A percentile compares a stretch with the other conserved stretches of the same genome.
These are phyloP conservation scores for Steinernema hermaphroditum DNA, from an alignment of 2,888 invertebrate species.

Conservation along the genomic window DNA sequence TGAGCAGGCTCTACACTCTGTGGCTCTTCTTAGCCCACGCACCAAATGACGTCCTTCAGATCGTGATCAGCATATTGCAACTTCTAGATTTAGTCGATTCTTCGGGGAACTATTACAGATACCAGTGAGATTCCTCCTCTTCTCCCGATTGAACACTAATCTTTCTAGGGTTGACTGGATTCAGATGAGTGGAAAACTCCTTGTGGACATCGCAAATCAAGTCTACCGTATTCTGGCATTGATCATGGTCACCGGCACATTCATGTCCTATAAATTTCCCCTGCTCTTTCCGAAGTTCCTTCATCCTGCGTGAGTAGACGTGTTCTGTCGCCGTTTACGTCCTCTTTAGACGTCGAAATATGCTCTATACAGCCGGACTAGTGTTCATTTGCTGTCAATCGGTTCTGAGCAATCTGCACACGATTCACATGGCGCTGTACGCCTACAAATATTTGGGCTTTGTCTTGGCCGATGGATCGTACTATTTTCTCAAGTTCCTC, in stretches of 20 bases:
- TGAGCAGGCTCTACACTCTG: neutral
- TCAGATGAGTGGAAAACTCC: neutral
- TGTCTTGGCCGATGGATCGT: neutral
- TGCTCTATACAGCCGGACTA: no score
- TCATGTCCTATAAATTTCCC: neutral
- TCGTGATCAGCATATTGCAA: neutral
- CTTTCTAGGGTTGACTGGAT: neutral
- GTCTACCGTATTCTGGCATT: conserved; percentile 1
- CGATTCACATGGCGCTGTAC: neutral
- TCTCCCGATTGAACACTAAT: no score
- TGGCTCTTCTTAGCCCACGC: neutral
- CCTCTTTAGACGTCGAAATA: no score
- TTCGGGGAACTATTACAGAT: neutral
- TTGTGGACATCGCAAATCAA: neutral
- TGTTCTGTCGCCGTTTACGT: neutral
- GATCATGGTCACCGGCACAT: neutral
- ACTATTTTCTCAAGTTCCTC: neutral
- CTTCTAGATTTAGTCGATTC: neutral
- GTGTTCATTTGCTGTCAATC: no score
- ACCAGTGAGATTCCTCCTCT: neutral
- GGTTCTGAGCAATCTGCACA: neutral
- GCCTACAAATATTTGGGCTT: no score
- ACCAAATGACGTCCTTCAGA: neutral
- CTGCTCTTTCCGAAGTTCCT: neutral
- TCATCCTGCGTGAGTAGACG: neutral